Evolutionary conservation across 2,113 vertebrate genomes (phyloP), one percentile per base, ranked within the genome.

Genomic region (Promerops cafer): DNA sequence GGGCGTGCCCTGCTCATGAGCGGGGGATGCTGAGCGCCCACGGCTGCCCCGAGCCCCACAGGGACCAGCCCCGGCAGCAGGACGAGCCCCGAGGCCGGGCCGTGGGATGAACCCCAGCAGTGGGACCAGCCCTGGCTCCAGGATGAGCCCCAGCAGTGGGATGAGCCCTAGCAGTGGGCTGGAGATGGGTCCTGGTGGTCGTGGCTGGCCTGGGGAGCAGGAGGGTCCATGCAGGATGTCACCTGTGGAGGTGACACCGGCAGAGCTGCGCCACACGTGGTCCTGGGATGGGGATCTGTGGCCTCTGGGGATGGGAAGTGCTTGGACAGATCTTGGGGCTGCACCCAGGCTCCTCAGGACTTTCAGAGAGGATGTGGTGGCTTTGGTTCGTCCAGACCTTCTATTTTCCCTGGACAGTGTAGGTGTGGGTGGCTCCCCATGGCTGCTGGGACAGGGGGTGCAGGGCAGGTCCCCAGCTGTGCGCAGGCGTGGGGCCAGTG

Each of bases 371-470:
- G 65, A 12, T 14, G 11, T 10, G 33, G 19, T 1, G 16, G 20
- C 75, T 59, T 35, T 47, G 56, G 7, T 79, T 45, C 26, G 17
- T 7, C 47, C 69, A 45, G 19, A 64, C 19, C 24, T 60, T 21
- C 30, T 30, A 6, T 53, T 37, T 22, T 22, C 37, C 18, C 37
- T 10, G 42, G 30, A 18, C 40, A 14, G 0, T 0, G 1, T 2
- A 23, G 49, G n/a, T 8, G 26, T 5, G 45, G 30, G 63, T 13
- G 54, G 69, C 31, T 65, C 19, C 39, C 45, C 3, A 1, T 0
- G 1, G 40, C 56, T 65, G 61, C 39, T 39, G 80, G 69, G 50
- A 18, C 2, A 5, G 22, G 44, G 39, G 53, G 57, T 24, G 26
- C 26, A 8, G 2, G 3, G 30, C 33, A 26, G 16, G 57, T 76